These are phyloP conservation scores for Sorex araneus DNA, from an alignment of 2,113 vertebrate species.

Conservation along the genomic window DNA sequence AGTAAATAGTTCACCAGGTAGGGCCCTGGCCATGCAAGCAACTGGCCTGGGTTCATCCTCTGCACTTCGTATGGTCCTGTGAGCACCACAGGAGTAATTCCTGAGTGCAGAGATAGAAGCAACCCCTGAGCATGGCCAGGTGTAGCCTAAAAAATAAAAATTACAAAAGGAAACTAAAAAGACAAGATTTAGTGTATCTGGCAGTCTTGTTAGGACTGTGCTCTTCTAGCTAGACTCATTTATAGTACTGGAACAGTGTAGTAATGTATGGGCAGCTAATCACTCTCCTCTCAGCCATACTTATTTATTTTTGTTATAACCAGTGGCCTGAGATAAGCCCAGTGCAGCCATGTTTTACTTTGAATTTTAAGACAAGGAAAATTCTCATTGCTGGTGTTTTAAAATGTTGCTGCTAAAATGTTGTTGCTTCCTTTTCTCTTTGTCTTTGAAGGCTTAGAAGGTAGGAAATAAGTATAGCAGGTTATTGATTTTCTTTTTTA, in stretches of 20 bases:
- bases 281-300: too few species aligned
- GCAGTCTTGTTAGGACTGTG: background rate
- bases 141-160: too few species aligned
- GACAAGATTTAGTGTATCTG: background rate
- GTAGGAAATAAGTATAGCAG: background rate
- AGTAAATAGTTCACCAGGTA: too few species aligned
- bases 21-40: too few species aligned
- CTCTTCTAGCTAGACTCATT: background rate
- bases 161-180: too few species aligned
- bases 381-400: background rate
- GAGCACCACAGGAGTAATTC: too few species aligned
- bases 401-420: background rate
- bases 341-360: background rate
- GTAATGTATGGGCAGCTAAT: background rate
- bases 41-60: too few species aligned
- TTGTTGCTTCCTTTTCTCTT: background rate
- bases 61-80: too few species aligned
- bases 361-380: background rate
- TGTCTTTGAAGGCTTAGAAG: background rate
- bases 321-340: background rate
- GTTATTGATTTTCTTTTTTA: slow-evolving; percentile 27
- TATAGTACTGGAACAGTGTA: background rate
- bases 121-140: too few species aligned
- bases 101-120: too few species aligned
- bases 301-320: background rate